phyloP scores from a whole-genome alignment of 2,113 vertebrate species.

The Phasianus colchicus region DNA sequence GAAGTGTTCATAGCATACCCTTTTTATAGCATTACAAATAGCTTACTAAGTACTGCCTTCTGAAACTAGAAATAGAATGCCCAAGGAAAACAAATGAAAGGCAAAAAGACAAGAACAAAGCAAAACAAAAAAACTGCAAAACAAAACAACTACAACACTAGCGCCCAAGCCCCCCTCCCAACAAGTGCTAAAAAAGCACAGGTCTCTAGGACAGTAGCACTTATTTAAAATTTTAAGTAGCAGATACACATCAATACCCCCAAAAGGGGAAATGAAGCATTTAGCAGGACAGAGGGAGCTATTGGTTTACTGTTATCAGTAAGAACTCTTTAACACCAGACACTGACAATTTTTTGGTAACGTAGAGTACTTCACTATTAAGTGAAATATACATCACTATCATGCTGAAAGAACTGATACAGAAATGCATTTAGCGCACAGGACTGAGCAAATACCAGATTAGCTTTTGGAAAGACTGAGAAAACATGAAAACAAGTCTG shows the following conservation, averaged over 20 bases:
- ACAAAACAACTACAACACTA: not conserved
- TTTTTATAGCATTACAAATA: not conserved
- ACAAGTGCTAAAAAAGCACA: not conserved
- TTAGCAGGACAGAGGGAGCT: not conserved
- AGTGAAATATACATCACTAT: not conserved
- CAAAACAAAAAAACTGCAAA: not conserved
- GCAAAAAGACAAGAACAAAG: too few relatives aligned
- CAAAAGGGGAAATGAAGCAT: not conserved
- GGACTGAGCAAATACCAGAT: not conserved
- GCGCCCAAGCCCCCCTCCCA: rapidly evolving
- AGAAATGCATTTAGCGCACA: not conserved
- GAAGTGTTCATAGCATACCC: not conserved
- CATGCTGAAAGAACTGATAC: not conserved
- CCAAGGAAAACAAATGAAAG: not conserved
- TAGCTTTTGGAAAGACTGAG: not conserved
- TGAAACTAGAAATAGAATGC: not conserved
- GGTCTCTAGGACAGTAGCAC: not conserved
- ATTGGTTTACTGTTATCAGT: not conserved
- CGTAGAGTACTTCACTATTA: not conserved
- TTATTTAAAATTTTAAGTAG: not conserved
- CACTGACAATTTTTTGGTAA: not conserved
- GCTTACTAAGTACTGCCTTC: not conserved
- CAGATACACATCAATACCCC: too few relatives aligned
- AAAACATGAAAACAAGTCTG: not conserved
- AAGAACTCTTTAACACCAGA: not conserved